A percentile compares a stretch with the other conserved stretches of the same genome.
These are phyloP conservation scores for Hippotragus niger DNA, from an alignment of 2,113 vertebrate genomes.

Conservation along the genomic window DNA sequence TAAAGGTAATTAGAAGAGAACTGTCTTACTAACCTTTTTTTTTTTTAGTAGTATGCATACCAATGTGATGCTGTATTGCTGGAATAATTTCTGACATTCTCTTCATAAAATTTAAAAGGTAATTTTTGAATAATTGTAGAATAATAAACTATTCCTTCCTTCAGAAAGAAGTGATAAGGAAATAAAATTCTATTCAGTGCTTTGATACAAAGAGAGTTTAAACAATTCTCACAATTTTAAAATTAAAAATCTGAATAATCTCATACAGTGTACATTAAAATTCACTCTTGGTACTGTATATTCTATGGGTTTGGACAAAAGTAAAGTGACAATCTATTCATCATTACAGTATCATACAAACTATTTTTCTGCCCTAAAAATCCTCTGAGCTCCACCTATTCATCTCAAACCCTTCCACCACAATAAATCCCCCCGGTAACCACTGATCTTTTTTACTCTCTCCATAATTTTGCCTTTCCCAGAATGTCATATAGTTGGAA, in stretches of 20 bases:
- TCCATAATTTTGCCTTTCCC: background rate
- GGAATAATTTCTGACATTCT: background rate
- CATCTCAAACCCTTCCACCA: background rate
- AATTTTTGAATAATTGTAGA: background rate
- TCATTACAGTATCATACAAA: background rate
- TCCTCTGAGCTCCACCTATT: background rate
- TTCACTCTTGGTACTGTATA: background rate
- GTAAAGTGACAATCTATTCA: background rate
- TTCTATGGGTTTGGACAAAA: background rate
- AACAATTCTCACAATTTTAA: background rate
- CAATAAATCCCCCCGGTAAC: background rate
- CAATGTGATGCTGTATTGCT: background rate
- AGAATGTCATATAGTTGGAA: background rate
- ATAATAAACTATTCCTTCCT: background rate
- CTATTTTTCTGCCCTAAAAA: background rate
- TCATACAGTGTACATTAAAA: background rate
- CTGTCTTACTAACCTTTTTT: background rate
- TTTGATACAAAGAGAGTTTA: background rate
- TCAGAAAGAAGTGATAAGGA: background rate
- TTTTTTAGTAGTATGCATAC: background rate
- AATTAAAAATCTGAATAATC: background rate
- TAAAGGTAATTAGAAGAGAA: background rate
- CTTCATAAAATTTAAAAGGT: background rate
- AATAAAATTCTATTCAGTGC: background rate
- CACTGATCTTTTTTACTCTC: background rate